phyloP scores from a whole-genome alignment of 2,888 invertebrate species.

The Rotaria socialis region DNA sequence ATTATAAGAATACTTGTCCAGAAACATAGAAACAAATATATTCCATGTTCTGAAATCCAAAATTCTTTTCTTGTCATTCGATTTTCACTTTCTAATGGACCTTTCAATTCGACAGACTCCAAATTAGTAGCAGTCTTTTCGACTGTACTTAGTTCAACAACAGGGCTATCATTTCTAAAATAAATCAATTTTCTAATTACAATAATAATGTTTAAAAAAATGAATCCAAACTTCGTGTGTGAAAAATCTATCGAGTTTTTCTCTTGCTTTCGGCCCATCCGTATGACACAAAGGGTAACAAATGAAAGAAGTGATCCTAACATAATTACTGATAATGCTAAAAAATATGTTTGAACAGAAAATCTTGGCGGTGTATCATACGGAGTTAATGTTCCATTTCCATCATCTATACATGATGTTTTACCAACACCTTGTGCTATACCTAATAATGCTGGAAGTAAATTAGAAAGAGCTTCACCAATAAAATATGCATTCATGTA shows the following conservation, averaged over 20 bases:
- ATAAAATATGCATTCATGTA: background rate
- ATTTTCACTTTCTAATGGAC: background rate
- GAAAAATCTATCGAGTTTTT: background rate
- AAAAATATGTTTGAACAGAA: background rate
- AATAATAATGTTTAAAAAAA: background rate
- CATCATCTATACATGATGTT: background rate
- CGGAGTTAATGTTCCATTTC: background rate
- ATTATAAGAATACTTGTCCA: constrained; percentile 32
- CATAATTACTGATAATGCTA: background rate
- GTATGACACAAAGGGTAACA: background rate
- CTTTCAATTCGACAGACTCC: background rate
- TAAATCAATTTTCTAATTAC: no score
- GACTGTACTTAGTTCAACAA: background rate
- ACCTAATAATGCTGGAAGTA: constrained; percentile 23
- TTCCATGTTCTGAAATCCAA: constrained; percentile 8
- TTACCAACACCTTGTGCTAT: constrained; percentile 23
- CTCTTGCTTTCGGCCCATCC: background rate
- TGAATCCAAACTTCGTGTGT: background rate
- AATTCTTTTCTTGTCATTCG: background rate
- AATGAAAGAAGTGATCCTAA: background rate
- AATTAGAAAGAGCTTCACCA: constrained; percentile 12
- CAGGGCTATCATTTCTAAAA: background rate
- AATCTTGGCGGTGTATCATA: background rate
- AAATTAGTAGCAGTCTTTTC: background rate
- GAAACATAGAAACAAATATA: constrained; percentile 1